Evolutionary conservation across 2,888 invertebrate species (phyloP), one percentile per base, ranked within the genome.

Genomic region (Malachius bipustulatus): DNA sequence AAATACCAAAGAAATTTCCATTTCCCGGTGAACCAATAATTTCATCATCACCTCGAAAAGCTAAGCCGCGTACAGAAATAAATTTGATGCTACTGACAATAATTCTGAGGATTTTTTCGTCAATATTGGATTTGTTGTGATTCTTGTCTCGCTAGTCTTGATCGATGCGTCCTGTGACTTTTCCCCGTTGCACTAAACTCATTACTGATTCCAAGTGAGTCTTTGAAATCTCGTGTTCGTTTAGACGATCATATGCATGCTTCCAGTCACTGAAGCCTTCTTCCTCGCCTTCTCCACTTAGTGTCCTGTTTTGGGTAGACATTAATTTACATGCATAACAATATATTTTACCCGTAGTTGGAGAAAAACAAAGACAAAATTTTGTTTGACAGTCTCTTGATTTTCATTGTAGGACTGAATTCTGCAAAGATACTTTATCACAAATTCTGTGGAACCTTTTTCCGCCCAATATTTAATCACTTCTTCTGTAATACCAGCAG

Each of bases 61-160:
- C 43, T 35, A 45, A 34, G 31, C 46, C 45, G 16, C 46, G 40
- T 40, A 34, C 37, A 19, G 41, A 39, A 33, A 46, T 30, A 34
- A 42, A 44, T 36, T 38, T 44, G 2, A 46, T 42, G n/a, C 42
- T 42, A 40, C 37, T 43, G 4, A 47, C 38, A 26, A 47, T 39
- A 35, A 36, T 34, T 26, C 29, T 36, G 10, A 48, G 37, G 8
- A 45, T 39, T 35, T 42, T 38, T n/a, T 14, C 39, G 36, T 43
- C 47, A 47, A 39, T 47, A 46, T n/a, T 42, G 16, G 13, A 36
- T 27, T n/a, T 14, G 4, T 2, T 37, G 8, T 8, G 24, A 8
- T 13, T 32, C 32, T 24, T 32, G 10, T 12, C 4, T 32, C 32
- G 24, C 16, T 16, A 14, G 6, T 14, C 30, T 19, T 14, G 15